Conservation (phyloP, 2,888 invertebrate genomes). For the Cataglyphis rosenhaueri region DNA sequence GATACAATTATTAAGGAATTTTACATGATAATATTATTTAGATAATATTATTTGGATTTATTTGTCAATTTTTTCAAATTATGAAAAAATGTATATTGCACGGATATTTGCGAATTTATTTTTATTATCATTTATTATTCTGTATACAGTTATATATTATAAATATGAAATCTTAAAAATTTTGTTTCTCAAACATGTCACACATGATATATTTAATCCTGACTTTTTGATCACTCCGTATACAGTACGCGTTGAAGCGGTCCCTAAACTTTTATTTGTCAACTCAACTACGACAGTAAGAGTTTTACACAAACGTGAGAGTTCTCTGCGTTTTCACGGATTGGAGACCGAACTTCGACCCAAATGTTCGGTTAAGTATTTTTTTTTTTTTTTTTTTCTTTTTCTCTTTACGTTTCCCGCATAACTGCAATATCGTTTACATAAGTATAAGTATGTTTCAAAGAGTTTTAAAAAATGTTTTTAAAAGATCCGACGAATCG, state of each 20-base stretch:
- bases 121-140: not conserved
- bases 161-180: not conserved
- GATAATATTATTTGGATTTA: not conserved
- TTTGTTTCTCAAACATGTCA: not conserved
- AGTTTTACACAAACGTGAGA: conserved; percentile 48
- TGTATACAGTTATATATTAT: not conserved
- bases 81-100: not conserved
- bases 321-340: conserved; percentile 62
- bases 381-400: conserved; percentile 26
- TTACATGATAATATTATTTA: not conserved
- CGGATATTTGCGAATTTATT: not conserved
- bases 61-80: not conserved
- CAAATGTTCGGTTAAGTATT: conserved; percentile 64
- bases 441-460: conserved; percentile 4
- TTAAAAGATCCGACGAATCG: conserved; percentile 16
- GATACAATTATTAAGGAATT: not conserved
- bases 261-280: conserved; percentile 51
- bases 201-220: not conserved
- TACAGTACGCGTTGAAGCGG: not conserved
- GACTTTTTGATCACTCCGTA: conserved; percentile 17
- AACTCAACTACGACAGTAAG: conserved; percentile 40
- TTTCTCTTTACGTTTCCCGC: not conserved
- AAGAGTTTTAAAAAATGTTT: conserved; percentile 4
- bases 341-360: conserved; percentile 52
- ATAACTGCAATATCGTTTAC: conserved; percentile 34